Percentiles rank a stretch among this genome's conserved stretches.
Conservation (phyloP, 2,113 vertebrate genomes). For the Odobenus rosmarus region DNA sequence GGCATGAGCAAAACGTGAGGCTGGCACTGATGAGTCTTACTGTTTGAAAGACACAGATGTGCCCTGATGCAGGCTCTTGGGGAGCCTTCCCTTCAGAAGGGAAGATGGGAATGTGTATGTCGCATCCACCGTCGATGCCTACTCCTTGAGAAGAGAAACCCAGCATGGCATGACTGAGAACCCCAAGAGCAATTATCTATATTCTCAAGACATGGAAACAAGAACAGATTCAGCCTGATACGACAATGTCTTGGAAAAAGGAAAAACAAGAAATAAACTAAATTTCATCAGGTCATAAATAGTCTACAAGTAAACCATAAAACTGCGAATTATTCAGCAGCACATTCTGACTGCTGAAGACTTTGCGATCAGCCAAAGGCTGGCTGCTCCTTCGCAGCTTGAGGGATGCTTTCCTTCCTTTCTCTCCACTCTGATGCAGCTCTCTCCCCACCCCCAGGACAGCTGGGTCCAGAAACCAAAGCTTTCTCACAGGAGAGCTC, state of each 20-base stretch:
- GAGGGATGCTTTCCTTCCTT: not conserved
- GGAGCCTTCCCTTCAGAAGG: too few relatives aligned
- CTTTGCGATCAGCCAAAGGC: not conserved
- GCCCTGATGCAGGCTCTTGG: not conserved
- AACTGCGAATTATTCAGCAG: not conserved
- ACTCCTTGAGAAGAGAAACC: not conserved
- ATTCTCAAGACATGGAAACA: not conserved
- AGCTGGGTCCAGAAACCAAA: slow-evolving; percentile 23
- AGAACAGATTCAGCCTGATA: not conserved
- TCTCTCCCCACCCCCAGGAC: not conserved
- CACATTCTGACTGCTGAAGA: slow-evolving; percentile 43
- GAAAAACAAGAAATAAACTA: not conserved
- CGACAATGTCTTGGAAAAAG: not conserved
- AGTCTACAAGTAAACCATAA: slow-evolving; percentile 29
- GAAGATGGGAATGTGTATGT: not conserved
- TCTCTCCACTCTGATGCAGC: not conserved
- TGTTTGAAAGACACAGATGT: not conserved
- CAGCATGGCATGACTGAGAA: not conserved
- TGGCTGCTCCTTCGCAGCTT: not conserved
- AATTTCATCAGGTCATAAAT: slow-evolving; percentile 14
- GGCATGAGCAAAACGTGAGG: not conserved
- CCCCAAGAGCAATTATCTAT: not conserved
- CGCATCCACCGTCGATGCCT: not conserved
- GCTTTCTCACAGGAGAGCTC: not conserved
- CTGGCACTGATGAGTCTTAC: not conserved